Base-by-base conservation (phyloP, 2,888 invertebrate species). In the Eudasyphora cyanicolor region DNA sequence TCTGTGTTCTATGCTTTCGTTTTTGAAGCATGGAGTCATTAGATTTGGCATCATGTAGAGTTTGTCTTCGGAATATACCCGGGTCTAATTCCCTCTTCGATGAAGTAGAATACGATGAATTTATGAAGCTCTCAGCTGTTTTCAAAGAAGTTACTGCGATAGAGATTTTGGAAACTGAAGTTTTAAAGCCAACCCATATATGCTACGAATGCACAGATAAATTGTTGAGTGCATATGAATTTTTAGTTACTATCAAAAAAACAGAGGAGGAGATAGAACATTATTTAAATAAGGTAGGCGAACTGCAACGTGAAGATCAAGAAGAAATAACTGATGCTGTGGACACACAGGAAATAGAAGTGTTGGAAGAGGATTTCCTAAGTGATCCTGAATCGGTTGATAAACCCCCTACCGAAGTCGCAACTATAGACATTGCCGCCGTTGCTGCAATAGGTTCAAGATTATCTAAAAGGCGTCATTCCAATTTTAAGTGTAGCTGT, bases 151-250 rank as follows among this genome's bases (percentile, higher is more conserved):
- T 90, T 1, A 87, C 89, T 1, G 86, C 88, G 77, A 80, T 90
- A 14, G 87, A 88, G 90, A 86, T 88, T 69, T 76, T 62, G 14
- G 81, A 85, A 51, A 78, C 85, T 45, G 88, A 89, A 27, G 79
- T 85, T 12, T 75, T 79, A 24, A 85, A 87, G 17, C 91, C 91
- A 0, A 86, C 83, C 0, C 87, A 86, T 12, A 82, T 91, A 42
- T 91, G 91, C 51, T 83, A 85, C 2, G 86, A 85, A 2, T 91
- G 91, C 70, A 90, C 89, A 0, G 87, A 88, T 6, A 87, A 89
- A 0, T 79, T 91, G 2, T 84, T 91, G 4, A 87, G 85, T 21
- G 89, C 91, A 0, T 91, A 89, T 77, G 76, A 83, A 24, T 91
- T 91, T 51, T 35, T 35, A 35, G 35, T 35, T 35, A 6, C 5